phyloP scores from a whole-genome alignment of 2,888 invertebrate species.

The Stenotaenia linearis region DNA sequence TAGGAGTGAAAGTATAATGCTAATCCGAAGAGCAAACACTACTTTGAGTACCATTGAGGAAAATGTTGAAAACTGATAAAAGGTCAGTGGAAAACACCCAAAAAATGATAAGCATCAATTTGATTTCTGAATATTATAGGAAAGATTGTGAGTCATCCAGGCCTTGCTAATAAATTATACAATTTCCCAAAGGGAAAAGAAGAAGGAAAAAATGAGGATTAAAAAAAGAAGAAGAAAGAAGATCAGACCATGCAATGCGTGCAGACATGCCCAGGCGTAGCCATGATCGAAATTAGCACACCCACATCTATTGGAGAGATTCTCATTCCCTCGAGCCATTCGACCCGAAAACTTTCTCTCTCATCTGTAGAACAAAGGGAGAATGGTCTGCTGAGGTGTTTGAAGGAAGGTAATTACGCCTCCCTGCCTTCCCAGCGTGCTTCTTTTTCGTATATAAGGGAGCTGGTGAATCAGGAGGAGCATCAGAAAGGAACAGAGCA shows the following conservation, averaged over 20 bases:
- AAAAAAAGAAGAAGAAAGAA: background rate
- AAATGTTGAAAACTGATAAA: background rate
- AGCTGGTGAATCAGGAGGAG: background rate
- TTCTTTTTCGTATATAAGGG: background rate
- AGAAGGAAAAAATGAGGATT: background rate
- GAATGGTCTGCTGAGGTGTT: background rate
- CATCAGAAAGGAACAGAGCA: background rate
- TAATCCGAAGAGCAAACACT: background rate
- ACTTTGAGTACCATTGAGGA: too few species aligned
- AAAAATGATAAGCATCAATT: background rate
- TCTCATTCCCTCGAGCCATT: background rate
- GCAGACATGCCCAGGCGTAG: slow-evolving; percentile 5
- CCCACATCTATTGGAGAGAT: background rate
- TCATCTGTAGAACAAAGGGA: background rate
- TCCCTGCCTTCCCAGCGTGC: background rate
- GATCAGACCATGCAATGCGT: background rate
- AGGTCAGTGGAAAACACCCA: background rate
- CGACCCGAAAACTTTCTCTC: slow-evolving; percentile 5
- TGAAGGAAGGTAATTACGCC: background rate
- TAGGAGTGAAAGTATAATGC: background rate
- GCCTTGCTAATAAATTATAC: background rate
- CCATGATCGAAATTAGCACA: background rate
- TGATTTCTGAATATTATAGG: too few species aligned
- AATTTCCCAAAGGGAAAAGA: background rate
- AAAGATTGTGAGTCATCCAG: background rate